Conservation (phyloP, 2,113 vertebrate genomes). For the Sceloporus undulatus region DNA sequence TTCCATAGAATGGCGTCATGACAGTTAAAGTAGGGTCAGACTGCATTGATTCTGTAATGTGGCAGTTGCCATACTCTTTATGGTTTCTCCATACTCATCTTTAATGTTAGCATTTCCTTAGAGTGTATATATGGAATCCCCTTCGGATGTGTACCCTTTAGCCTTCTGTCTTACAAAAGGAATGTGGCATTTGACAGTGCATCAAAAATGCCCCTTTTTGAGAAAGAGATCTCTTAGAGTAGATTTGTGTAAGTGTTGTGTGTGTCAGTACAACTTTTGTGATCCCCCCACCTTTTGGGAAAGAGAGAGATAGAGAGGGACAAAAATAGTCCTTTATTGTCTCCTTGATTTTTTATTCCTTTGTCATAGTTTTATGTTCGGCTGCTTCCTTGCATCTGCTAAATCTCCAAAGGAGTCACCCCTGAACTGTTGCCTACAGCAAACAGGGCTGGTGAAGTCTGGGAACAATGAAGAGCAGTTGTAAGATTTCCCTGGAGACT, state of each 20-base stretch:
- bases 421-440: conserved; percentile 49
- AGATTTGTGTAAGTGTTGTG: conserved; percentile 13
- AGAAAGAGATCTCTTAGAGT: conserved; percentile 12
- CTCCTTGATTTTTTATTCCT: conserved; percentile 53
- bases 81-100: too few relatives aligned
- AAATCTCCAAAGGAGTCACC: conserved; percentile 62
- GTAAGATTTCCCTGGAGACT: conserved; percentile 46
- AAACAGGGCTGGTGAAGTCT: conserved; percentile 41
- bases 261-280: conserved; percentile 55
- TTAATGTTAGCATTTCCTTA: not conserved
- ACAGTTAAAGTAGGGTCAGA: too few relatives aligned
- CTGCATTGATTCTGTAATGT: too few relatives aligned
- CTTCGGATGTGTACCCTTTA: not conserved
- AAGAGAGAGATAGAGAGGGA: conserved; percentile 8
- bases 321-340: conserved; percentile 61
- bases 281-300: conserved; percentile 42
- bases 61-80: too few relatives aligned
- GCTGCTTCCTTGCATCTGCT: conserved; percentile 47
- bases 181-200: not conserved
- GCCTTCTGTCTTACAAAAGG: not conserved
- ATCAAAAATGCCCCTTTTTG: not conserved
- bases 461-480: not conserved
- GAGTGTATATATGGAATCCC: not conserved
- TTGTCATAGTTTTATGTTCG: conserved; percentile 65
- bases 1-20: too few relatives aligned